Conservation (phyloP, 2,797 vertebrate species). For the Liasis olivaceus region DNA sequence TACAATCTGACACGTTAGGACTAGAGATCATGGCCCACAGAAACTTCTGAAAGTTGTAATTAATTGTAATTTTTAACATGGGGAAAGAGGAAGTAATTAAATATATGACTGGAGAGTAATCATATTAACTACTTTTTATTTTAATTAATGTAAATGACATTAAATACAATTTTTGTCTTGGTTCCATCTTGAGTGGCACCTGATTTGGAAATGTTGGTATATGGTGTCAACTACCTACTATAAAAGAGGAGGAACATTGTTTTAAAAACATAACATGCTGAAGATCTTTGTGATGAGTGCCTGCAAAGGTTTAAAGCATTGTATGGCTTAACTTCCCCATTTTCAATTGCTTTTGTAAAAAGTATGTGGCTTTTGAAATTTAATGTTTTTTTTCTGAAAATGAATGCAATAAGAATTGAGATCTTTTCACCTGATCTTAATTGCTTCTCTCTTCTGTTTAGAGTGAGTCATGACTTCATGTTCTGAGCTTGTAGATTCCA, state of each 20-base stretch:
- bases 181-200: not conserved
- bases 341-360: not conserved
- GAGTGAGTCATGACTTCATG: constrained; percentile 79
- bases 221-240: not conserved
- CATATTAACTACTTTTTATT: not conserved
- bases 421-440: not conserved
- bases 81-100: not conserved
- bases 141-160: not conserved
- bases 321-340: not conserved
- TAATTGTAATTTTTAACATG: not conserved
- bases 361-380: not conserved
- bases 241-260: not conserved
- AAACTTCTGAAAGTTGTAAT: not conserved
- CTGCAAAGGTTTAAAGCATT: not conserved
- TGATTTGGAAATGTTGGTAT: not conserved
- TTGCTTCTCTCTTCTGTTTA: constrained; percentile 40
- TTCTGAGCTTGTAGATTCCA: constrained; percentile 90
- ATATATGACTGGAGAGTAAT: not conserved
- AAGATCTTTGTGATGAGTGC: not conserved
- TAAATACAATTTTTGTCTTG: not conserved
- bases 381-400: not conserved
- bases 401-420: not conserved
- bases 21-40: not conserved
- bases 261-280: too few relatives aligned
- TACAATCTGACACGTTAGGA: not conserved